Conservation (phyloP, 2,113 vertebrate genomes). For the Leptodactylus fuscus region DNA sequence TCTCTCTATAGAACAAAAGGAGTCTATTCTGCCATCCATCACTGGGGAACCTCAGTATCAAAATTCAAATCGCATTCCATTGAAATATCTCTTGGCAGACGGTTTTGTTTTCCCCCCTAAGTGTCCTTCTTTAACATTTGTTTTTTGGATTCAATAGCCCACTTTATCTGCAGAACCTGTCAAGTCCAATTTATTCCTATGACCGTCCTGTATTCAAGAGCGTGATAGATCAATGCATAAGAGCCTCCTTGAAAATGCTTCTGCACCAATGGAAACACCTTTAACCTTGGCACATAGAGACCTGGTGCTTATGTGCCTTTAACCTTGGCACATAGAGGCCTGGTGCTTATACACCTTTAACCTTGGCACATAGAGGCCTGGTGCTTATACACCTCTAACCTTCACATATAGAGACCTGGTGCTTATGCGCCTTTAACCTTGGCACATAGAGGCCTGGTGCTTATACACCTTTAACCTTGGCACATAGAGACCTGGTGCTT, state of each 20-base stretch:
- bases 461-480: too few relatives aligned
- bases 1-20: slow-evolving; percentile 61
- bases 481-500: too few relatives aligned
- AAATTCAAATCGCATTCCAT: slow-evolving; percentile 66
- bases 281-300: slow-evolving; percentile 66
- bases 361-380: slow-evolving; percentile 61
- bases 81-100: slow-evolving; percentile 63
- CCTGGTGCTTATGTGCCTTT: not conserved
- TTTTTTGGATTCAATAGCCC: slow-evolving; percentile 64
- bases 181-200: slow-evolving; percentile 70
- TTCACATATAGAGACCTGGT: too few relatives aligned
- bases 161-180: slow-evolving; percentile 69
- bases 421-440: slow-evolving; percentile 68
- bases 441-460: slow-evolving; percentile 43
- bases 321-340: too few relatives aligned
- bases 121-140: slow-evolving; percentile 68
- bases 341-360: too few relatives aligned
- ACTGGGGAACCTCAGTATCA: slow-evolving; percentile 56
- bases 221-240: slow-evolving; percentile 65
- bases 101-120: slow-evolving; percentile 58
- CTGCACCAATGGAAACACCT: slow-evolving; percentile 63
- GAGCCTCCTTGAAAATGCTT: slow-evolving; percentile 65
- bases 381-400: too few relatives aligned
- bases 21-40: slow-evolving; percentile 60
- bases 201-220: slow-evolving; percentile 68